Evolutionary conservation across 2,888 invertebrate species (phyloP), one percentile per base, ranked within the genome.

Genomic region (Stictocephala bisonia): DNA sequence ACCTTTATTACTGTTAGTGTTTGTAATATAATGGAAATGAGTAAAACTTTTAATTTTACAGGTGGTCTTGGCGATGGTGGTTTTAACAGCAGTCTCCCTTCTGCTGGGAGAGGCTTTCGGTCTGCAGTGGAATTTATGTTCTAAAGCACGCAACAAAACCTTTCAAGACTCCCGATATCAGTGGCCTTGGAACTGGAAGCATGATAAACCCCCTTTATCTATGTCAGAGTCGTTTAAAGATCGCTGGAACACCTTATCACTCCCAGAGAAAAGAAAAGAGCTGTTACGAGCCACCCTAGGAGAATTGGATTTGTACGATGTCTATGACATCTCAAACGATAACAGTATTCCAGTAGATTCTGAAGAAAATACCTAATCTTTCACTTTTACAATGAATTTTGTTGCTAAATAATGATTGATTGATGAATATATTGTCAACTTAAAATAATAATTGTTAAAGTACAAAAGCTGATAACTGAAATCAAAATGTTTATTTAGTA

Each of bases 151-250:
- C 41, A 64, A 44, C 44, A 64, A 64, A 26, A 40, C 31, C 6
- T 13, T 27, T n/a, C 6, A 2, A 9, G 41, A 44, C 3, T 27
- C 13, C 1, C 44, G 41, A 44, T 60, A 40, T 24, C n/a, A 41
- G 7, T 64, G 64, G 64, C 64, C 64, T 1, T 64, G 64, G 64
- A 40, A 15, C 11, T 60, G 60, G 60, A 58, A 58, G 22, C 31
- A 58, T 22, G 29, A 58, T 22, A 35, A 22, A 15, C 58, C 26
- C 1, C 6, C 35, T 2, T 4, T 53, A 4, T 6, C 9, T 6
- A 3, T 35, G 11, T 40, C 60, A 9, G 60, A 60, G 22, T 60
- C 41, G 2, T 60, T 22, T 31, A 18, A 40, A 40, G 60, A 40
- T 11, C 64, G 44, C 20, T 64, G 64, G 64, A 44, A 64, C 27